A percentile compares a stretch with the other conserved stretches of the same genome.
Conservation (phyloP, 2,113 vertebrate genomes). For the Brachionichthys hirsutus region DNA sequence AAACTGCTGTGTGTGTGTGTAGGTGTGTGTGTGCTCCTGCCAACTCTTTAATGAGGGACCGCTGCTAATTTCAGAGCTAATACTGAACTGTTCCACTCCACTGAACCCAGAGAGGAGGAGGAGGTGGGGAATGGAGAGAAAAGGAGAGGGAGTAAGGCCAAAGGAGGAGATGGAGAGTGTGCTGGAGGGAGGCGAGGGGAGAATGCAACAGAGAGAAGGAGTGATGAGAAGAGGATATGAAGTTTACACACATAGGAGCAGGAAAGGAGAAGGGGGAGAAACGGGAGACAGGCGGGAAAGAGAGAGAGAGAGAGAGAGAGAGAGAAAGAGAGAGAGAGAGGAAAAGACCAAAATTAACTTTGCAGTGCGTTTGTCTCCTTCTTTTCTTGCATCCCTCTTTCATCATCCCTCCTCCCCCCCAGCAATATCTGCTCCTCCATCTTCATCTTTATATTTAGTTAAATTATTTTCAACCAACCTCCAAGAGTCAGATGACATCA, state of each 20-base stretch:
- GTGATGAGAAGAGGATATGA: not conserved
- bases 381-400: constrained; percentile 46
- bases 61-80: constrained; percentile 97
- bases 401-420: constrained; percentile 35
- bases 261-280: not conserved
- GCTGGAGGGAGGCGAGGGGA: not conserved
- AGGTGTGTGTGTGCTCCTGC: constrained; percentile 60
- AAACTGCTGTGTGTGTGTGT: constrained; percentile 5
- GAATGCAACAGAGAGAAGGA: not conserved
- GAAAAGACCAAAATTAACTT: not conserved
- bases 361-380: constrained; percentile 24
- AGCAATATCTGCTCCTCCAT: not conserved
- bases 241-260: not conserved
- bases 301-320: too few relatives aligned
- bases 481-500: too few relatives aligned
- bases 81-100: constrained; percentile 91
- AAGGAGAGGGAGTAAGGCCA: constrained; percentile 61
- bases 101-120: constrained; percentile 85
- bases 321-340: too few relatives aligned
- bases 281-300: not conserved
- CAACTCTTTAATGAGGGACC: constrained; percentile 92
- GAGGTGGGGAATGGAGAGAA: constrained; percentile 13
- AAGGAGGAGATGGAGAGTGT: not conserved
- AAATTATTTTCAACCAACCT: too few relatives aligned
- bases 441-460: too few relatives aligned